Evolutionary conservation across 2,113 vertebrate genomes (phyloP), one percentile per base, ranked within the genome.

Genomic region (Aegithalos caudatus): DNA sequence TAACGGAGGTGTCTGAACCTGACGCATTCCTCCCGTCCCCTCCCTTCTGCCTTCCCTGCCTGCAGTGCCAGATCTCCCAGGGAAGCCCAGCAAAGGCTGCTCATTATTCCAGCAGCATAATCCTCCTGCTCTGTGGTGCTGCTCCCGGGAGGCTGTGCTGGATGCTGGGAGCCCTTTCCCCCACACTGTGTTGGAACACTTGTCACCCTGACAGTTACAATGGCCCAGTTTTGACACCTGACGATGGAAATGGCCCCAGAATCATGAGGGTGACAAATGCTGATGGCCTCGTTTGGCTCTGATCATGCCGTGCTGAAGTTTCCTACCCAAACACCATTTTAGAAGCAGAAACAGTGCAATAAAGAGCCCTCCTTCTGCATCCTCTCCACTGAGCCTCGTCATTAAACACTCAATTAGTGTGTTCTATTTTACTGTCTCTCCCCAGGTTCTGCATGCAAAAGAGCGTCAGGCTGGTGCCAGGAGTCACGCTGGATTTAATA

Each of bases 361-460:
- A 82, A 90, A 76, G 74, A 92, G 88, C 48, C 89, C 56, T 74
- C 29, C 76, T 77, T 50, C 58, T 62, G 15, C 33, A 21, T 87
- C 81, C 67, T 77, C 88, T 33, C 64, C n/a, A 1, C 61, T 35
- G 61, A 84, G n/a, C 20, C 60, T 47, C 72, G 51, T 50, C 24
- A 21, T 84, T 74, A 72, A 61, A 22, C 69, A 54, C 81, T 94
- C 82, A 81, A 23, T 66, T 48, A 44, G 37, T 31, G 7, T 84
- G 82, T 57, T 77, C 92, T 95, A 35, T 57, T 48, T 90, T 81
- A 60, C 79, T 95, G 67, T 84, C 88, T 89, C 92, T 94, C 82
- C 77, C 73, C 98, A 99, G 99, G 99, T 99, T 99, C 96, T 99
- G 99, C 93, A 99, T 99, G 99, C 99, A 99, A 98, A 99, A 99